Conservation (phyloP, 2,888 invertebrate genomes). For the Callyntrura guangdongensis region DNA sequence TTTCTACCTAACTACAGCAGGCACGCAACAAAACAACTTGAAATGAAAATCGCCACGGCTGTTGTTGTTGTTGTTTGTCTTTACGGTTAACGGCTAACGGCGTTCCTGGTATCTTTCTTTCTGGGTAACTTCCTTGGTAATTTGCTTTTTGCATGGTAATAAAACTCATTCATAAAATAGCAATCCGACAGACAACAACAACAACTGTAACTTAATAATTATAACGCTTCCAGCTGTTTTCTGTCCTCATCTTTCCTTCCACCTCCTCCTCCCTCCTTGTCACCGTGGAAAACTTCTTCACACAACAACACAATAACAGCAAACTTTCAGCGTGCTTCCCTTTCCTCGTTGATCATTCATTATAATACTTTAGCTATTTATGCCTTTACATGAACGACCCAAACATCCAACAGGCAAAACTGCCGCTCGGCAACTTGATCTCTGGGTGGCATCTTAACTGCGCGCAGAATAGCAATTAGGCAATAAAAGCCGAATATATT, state of each 20-base stretch:
- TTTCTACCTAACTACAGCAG: too few species aligned
- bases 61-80: too few species aligned
- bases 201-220: conserved; percentile 20
- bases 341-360: neutral
- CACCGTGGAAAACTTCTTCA: too few species aligned
- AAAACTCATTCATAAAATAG: conserved; percentile 23
- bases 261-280: neutral
- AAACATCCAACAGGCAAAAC: neutral
- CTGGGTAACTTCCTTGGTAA: conserved; percentile 38
- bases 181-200: conserved; percentile 26
- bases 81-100: too few species aligned
- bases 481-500: neutral
- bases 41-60: too few species aligned
- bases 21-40: too few species aligned
- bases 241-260: conserved; percentile 6
- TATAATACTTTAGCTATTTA: conserved; percentile 18
- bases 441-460: conserved; percentile 27
- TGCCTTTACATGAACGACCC: neutral
- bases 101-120: too few species aligned
- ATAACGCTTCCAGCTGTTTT: conserved; percentile 67
- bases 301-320: too few species aligned
- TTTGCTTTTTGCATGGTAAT: conserved; percentile 54
- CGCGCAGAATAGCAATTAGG: conserved; percentile 12
- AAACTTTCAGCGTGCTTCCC: conserved; percentile 39
- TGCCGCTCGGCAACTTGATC: too few species aligned